Evolutionary conservation across 2,888 invertebrate species (phyloP).

Genomic region (Scelioninae gen. 2): DNA sequence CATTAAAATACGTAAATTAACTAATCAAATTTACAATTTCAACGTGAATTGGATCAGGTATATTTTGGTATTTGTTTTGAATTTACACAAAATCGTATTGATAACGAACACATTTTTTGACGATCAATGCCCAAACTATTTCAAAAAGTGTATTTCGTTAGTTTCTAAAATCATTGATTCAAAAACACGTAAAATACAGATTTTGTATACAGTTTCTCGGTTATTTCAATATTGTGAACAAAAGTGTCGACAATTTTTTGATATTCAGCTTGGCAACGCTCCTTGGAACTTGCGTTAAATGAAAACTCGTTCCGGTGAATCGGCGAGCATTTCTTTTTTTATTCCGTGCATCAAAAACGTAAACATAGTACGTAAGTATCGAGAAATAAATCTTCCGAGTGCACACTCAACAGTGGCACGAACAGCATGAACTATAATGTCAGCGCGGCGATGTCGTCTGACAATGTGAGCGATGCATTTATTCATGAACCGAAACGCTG

Average conservation of each 20-base stretch:
- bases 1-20: no score
- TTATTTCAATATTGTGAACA: background rate
- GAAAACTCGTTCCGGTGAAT: conserved; percentile 9
- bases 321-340: conserved; percentile 38
- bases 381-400: conserved; percentile 45
- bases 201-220: no score
- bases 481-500: conserved; percentile 52
- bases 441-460: conserved; percentile 43
- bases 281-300: background rate
- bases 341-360: conserved; percentile 26
- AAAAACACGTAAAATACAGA: no score
- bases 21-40: no score
- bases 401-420: conserved; percentile 45
- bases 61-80: no score
- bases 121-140: no score
- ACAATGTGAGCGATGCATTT: conserved; percentile 57
- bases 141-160: no score
- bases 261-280: background rate
- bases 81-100: no score
- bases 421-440: conserved; percentile 53
- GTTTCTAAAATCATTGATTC: no score
- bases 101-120: no score
- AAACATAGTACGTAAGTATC: conserved; percentile 35
- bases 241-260: no score
- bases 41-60: no score